Conservation (phyloP, 92 coral and sea anemone species). For the Siderastrea siderea region DNA sequence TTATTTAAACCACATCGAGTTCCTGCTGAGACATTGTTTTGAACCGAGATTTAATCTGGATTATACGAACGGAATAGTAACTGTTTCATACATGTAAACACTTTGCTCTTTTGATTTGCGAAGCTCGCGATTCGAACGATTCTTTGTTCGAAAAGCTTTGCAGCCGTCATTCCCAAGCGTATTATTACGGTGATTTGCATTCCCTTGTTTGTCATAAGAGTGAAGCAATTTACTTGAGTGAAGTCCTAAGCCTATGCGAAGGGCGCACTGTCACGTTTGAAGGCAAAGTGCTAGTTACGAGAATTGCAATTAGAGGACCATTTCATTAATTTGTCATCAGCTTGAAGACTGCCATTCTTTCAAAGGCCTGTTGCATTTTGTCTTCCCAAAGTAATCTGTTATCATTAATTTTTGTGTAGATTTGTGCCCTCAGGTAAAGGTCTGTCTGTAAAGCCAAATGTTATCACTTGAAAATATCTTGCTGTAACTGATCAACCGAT, state of each 20-base stretch:
- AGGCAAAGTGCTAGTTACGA: slow-evolving; percentile 29
- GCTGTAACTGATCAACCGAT: neutral
- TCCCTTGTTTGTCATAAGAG: slow-evolving; percentile 28
- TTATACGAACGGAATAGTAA: slow-evolving; percentile 12
- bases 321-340: slow-evolving; percentile 40
- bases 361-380: neutral
- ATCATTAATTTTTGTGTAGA: neutral
- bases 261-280: neutral
- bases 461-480: neutral
- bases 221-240: slow-evolving; percentile 39
- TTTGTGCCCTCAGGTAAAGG: neutral
- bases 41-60: slow-evolving; percentile 29
- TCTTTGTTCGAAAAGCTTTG: slow-evolving; percentile 37
- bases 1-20: slow-evolving; percentile 44
- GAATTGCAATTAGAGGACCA: slow-evolving; percentile 45
- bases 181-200: slow-evolving; percentile 32
- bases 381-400: neutral
- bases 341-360: neutral
- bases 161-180: slow-evolving; percentile 24
- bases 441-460: neutral
- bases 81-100: slow-evolving; percentile 32
- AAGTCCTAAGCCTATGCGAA: slow-evolving; percentile 27
- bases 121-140: slow-evolving; percentile 20
- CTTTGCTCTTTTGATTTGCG: slow-evolving; percentile 27
- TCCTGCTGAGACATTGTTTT: slow-evolving; percentile 38